Base-by-base conservation (phyloP, 2,113 vertebrate species). In the Uria aalge region DNA sequence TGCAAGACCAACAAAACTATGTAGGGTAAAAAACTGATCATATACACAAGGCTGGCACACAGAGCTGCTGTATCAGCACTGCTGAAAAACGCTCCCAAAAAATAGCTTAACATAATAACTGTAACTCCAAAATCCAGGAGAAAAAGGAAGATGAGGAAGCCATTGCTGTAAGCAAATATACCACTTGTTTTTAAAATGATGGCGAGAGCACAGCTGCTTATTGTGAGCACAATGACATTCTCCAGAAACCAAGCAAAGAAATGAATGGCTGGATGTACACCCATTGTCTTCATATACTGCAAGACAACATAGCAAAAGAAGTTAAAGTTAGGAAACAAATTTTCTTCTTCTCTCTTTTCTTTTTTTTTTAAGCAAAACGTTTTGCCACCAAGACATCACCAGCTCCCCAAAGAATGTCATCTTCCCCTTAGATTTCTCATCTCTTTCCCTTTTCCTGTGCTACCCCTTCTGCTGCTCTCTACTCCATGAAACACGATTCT, bases 181-280 rank as follows among this genome's bases (percentile, higher is more conserved):
- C 96, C 90, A 3, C 98, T 98, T 9, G 72, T 13, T 96, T 98
- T 98, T 83, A 98, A 97, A 71, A 98, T 96, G n/a, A 85, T 11
- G 26, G 95, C 83, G 53, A 98, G 89, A 21, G 78, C 32, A 7
- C 92, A 96, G 57, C 98, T 98, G 93, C 94, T 97, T 48, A 97
- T 14, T 26, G 88, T 69, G 41, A 98, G 29, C 21, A 94, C 62
- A 8, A 92, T 91, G 21, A 85, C 9, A 34, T 98, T 98, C 95
- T 98, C 98, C 95, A 98, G 88, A 96, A 98, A 97, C 98, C 98
- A 98, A 57, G 98, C 98, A 62, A 98, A 87, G 90, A 98, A 98
- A 85, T 97, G 87, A 87, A 96, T 29, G 4, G 69, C 47, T 3
- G 98, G 96, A 63, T 96, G 88, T 8, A 98, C 97, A 8, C 98